Evolutionary conservation across 2,888 invertebrate genomes (phyloP), one percentile per base, ranked within the genome.

Genomic region (Polyommatus iphigenia): DNA sequence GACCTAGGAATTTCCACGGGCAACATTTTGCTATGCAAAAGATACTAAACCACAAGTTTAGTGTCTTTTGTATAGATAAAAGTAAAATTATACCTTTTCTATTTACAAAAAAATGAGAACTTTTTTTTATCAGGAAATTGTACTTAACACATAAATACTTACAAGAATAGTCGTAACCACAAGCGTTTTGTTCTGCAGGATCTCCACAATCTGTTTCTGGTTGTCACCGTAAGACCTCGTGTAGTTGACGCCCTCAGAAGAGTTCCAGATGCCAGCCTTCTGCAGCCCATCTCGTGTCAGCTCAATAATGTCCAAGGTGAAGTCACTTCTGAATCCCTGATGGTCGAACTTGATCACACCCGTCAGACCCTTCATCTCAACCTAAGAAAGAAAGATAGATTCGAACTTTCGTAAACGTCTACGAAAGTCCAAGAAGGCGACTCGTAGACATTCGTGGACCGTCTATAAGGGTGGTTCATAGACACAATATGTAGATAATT

Each of bases 341-440:
- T 97, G 97, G 92, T 99, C 98, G 90, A 99, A 98, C 92, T 98
- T 98, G 85, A 99, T 98, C 79, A 97, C 96, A 81, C 99, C 99
- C 0, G 98, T 98, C 83, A 98, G 93, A n/a, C 99, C 99, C 84
- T 97, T 96, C 96, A 98, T 97, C 94, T 98, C 98, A 81, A 98
- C 97, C 98, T 98, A 81, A 86, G 87, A 85, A 83, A 79, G 80
- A 77, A 75, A 36, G 7, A 71, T 50, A 24, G 13, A 46, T 50
- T 15, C 4, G 4, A 50, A 15, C 0, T 15, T 15, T 15, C 18
- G 50, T 50, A 46, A 2, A 46, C 46, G 2, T 46, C 24, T 24
- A 32, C 4, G 32, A 0, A 32, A 32, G 3, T 46, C 3, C 8
- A 5, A 3, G 5, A 54, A 54, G 3, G 15, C 2, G 41, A 41